Conservation (phyloP, 2,888 invertebrate species). For the Linnaemya tessellans region DNA sequence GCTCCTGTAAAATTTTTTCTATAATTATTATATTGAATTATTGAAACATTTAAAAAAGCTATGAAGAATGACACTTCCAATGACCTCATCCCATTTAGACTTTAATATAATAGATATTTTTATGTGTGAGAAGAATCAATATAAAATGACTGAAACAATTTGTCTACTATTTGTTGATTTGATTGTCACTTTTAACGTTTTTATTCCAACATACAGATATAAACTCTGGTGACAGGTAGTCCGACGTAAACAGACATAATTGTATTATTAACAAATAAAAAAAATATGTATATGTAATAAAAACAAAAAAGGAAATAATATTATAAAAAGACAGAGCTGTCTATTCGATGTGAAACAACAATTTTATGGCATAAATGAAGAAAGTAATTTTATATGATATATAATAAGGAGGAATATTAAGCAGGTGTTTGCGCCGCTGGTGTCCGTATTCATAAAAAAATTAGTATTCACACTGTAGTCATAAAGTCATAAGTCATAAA, state of each 20-base stretch:
- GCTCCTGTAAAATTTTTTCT: too few relatives aligned
- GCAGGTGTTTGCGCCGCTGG: not conserved
- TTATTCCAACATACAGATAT: constrained; percentile 4
- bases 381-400: constrained; percentile 33
- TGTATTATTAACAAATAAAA: constrained; percentile 49
- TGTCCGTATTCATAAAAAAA: too few relatives aligned
- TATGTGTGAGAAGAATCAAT: constrained; percentile 74
- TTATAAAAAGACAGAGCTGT: too few relatives aligned
- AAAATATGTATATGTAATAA: not conserved
- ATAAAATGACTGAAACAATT: constrained; percentile 43
- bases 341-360: not conserved
- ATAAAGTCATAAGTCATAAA: too few relatives aligned
- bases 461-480: too few relatives aligned
- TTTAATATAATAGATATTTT: constrained; percentile 73
- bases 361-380: constrained; percentile 11
- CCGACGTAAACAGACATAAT: constrained; percentile 49
- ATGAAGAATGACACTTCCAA: constrained; percentile 4
- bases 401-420: not conserved
- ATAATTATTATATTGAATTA: constrained; percentile 13
- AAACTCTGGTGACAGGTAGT: constrained; percentile 24
- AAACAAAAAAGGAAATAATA: not conserved
- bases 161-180: constrained; percentile 11
- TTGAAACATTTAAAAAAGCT: not conserved
- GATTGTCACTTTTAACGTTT: not conserved
- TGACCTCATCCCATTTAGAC: constrained; percentile 25